A percentile compares a stretch with the other conserved stretches of the same genome.
Evolutionary conservation across 2,113 vertebrate genomes (phyloP).

Genomic region (Channa argus): DNA sequence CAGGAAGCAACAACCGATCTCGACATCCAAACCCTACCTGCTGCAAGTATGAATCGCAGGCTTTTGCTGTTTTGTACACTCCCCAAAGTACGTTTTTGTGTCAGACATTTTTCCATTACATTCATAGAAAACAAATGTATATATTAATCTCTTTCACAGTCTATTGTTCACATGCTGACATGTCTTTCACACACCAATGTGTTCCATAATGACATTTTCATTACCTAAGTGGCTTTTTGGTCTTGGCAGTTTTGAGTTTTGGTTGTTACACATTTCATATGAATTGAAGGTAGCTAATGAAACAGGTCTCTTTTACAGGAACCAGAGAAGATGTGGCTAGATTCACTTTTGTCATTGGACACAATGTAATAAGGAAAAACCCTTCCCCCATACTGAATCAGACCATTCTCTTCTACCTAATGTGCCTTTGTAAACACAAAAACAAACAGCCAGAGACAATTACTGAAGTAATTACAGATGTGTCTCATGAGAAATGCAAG

Average conservation of each 20-base stretch:
- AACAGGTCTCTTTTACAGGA: slow-evolving; percentile 26
- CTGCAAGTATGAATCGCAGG: neutral
- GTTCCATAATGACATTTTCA: slow-evolving; percentile 10
- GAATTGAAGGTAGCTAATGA: slow-evolving; percentile 41
- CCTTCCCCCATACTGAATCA: slow-evolving; percentile 14
- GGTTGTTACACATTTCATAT: slow-evolving; percentile 39
- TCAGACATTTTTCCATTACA: neutral
- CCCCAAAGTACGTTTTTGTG: too few species aligned
- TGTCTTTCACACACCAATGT: neutral
- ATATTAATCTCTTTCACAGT: neutral
- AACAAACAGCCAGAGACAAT: slow-evolving; percentile 23
- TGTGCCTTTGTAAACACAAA: slow-evolving; percentile 4
- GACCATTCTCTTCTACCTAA: neutral
- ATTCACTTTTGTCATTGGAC: slow-evolving; percentile 37
- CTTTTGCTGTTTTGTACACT: neutral
- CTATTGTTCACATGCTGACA: neutral
- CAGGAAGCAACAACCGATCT: neutral
- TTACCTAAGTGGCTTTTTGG: slow-evolving; percentile 33
- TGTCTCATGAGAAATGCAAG: slow-evolving; percentile 2
- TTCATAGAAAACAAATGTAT: neutral
- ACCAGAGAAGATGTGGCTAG: slow-evolving; percentile 10
- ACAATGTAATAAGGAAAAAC: slow-evolving; percentile 49
- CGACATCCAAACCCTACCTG: neutral
- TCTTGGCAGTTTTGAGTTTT: slow-evolving; percentile 34
- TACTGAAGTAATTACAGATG: slow-evolving; percentile 31